A percentile compares a stretch with the other conserved stretches of the same genome.
Conservation (phyloP, 2,113 vertebrate species). For the Scytalopus superciliaris region DNA sequence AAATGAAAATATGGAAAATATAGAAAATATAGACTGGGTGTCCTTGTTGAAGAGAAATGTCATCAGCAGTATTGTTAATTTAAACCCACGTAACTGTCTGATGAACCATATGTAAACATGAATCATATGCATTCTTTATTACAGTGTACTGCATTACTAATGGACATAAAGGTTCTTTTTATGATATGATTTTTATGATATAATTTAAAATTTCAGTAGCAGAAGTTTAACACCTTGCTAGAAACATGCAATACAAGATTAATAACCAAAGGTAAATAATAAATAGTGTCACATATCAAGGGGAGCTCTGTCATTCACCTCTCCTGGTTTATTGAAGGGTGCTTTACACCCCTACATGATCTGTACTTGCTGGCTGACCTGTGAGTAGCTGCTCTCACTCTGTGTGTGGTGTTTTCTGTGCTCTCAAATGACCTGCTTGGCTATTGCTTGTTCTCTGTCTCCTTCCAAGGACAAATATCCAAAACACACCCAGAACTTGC, state of each 20-base stretch:
- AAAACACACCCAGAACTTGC: not conserved
- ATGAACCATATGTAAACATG: not conserved
- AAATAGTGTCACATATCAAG: not conserved
- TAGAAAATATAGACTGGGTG: not conserved
- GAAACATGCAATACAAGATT: not conserved
- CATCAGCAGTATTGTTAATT: not conserved
- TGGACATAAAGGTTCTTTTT: not conserved
- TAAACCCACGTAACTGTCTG: not conserved
- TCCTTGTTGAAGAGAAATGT: not conserved
- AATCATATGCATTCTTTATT: not conserved
- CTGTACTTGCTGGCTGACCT: not conserved
- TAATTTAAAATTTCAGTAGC: not conserved
- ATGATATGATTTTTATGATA: not conserved
- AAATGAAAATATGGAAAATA: not conserved
- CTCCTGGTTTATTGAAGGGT: not conserved
- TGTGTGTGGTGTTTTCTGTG: accelerated
- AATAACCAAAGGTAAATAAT: not conserved
- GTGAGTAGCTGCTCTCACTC: not conserved
- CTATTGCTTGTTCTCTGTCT: not conserved
- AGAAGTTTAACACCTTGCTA: not conserved
- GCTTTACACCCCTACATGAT: accelerated
- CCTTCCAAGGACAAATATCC: not conserved
- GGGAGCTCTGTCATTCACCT: not conserved
- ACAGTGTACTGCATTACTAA: not conserved
- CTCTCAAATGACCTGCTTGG: accelerated